Evolutionary conservation across 2,797 vertebrate species (phyloP).

Genomic region (Rhadinocentrus ornatus): DNA sequence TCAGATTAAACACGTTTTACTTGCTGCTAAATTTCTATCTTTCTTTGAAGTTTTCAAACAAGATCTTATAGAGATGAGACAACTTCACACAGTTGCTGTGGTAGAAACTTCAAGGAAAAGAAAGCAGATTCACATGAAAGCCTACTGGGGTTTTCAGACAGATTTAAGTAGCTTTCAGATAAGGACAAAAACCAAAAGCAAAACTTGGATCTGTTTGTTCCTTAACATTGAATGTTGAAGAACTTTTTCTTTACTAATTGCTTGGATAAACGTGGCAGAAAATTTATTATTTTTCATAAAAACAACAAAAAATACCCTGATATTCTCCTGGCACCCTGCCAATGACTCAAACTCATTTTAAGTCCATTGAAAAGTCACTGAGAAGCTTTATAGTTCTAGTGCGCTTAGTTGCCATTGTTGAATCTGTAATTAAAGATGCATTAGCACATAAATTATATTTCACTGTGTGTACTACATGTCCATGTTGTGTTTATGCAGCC

Average conservation of each 20-base stretch:
- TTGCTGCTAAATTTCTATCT: background rate
- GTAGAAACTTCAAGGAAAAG: background rate
- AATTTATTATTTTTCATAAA: too few species aligned
- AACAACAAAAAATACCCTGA: too few species aligned
- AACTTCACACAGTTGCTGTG: background rate
- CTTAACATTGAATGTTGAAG: background rate
- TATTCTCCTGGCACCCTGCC: background rate
- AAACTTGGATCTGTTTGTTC: too few species aligned
- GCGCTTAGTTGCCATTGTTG: background rate
- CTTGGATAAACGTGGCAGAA: background rate
- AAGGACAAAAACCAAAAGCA: background rate
- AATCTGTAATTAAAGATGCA: background rate
- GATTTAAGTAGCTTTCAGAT: background rate
- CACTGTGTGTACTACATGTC: background rate
- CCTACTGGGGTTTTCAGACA: background rate
- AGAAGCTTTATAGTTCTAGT: background rate
- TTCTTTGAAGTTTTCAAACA: background rate
- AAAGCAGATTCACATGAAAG: constrained; percentile 2
- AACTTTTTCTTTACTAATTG: background rate
- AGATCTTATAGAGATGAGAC: background rate
- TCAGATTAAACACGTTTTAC: background rate
- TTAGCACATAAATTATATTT: background rate
- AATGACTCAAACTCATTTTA: background rate
- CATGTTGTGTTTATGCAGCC: background rate
- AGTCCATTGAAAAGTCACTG: background rate